Evolutionary conservation across 2,797 vertebrate genomes (phyloP).

Genomic region (Xyrichtys novacula): DNA sequence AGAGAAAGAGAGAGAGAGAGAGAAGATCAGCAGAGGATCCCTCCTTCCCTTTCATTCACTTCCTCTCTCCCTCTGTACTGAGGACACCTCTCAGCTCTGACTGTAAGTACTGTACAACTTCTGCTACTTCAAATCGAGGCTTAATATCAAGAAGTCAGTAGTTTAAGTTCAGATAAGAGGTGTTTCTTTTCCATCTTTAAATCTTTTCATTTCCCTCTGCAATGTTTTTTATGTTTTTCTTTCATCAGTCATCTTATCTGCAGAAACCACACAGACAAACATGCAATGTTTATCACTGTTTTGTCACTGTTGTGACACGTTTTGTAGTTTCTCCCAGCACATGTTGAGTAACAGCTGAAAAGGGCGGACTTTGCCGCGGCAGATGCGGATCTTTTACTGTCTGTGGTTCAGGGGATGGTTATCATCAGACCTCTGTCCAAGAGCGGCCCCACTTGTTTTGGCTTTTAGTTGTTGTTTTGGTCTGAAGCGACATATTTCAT

Average conservation of each 20-base stretch:
- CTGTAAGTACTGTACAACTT: slow-evolving; percentile 80
- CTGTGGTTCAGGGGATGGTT: slow-evolving; percentile 35
- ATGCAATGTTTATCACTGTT: slow-evolving; percentile 5
- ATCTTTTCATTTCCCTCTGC: neutral
- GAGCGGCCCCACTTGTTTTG: slow-evolving; percentile 5
- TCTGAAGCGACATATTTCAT: slow-evolving; percentile 12
- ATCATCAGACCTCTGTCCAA: slow-evolving; percentile 27
- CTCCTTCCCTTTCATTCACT: slow-evolving; percentile 77
- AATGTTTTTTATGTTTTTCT: neutral
- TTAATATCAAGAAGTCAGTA: slow-evolving; percentile 10
- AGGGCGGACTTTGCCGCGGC: neutral
- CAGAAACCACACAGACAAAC: slow-evolving; percentile 23
- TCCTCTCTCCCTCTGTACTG: slow-evolving; percentile 64
- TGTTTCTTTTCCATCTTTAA: slow-evolving; percentile 3
- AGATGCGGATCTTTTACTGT: slow-evolving; percentile 33
- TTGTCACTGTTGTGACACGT: slow-evolving; percentile 8
- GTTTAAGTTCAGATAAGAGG: neutral
- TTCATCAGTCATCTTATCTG: slow-evolving; percentile 13
- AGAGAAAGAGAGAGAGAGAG: slow-evolving; percentile 58
- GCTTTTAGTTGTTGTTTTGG: slow-evolving; percentile 24
- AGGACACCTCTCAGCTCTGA: slow-evolving; percentile 67
- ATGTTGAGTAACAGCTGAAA: slow-evolving; percentile 26
- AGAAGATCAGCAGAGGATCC: slow-evolving; percentile 59
- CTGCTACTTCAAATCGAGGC: slow-evolving; percentile 25
- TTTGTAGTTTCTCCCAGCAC: neutral